Percentiles rank a stretch among this genome's conserved stretches.
phyloP scores from a whole-genome alignment of 2,888 invertebrate genomes.

The Hecatera dysodea region DNA sequence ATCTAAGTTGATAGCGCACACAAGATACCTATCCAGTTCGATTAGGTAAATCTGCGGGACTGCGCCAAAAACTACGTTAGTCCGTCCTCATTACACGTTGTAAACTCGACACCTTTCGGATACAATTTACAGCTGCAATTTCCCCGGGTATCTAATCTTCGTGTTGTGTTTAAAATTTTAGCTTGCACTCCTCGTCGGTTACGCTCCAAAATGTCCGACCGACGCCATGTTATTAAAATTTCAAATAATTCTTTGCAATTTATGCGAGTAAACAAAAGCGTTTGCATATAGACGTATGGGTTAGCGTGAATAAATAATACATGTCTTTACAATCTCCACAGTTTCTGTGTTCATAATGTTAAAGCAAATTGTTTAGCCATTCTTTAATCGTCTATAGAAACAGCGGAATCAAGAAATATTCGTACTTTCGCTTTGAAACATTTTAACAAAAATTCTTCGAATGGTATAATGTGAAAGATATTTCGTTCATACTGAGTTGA shows the following conservation, averaged over 20 bases:
- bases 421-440: constrained; percentile 27
- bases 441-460: constrained; percentile 27
- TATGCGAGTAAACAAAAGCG: constrained; percentile 64
- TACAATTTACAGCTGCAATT: constrained; percentile 64
- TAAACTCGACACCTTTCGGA: constrained; percentile 53
- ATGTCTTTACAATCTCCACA: constrained; percentile 37
- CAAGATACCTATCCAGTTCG: constrained; percentile 23
- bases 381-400: constrained; percentile 32
- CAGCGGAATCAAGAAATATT: constrained; percentile 43
- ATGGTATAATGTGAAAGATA: constrained; percentile 20
- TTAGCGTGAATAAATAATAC: constrained; percentile 55
- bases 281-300: constrained; percentile 57
- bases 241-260: constrained; percentile 63
- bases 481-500: constrained; percentile 16
- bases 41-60: constrained; percentile 19
- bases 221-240: constrained; percentile 61
- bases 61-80: constrained; percentile 54
- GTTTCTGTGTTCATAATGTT: constrained; percentile 22
- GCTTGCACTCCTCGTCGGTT: constrained; percentile 49
- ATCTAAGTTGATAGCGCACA: constrained; percentile 27
- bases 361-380: constrained; percentile 33
- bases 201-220: constrained; percentile 48
- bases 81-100: constrained; percentile 53
- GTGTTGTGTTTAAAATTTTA: constrained; percentile 62
- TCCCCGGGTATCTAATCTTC: constrained; percentile 56